phyloP scores from a whole-genome alignment of 2,113 vertebrate genomes.

The Bolborhynchus lineola region DNA sequence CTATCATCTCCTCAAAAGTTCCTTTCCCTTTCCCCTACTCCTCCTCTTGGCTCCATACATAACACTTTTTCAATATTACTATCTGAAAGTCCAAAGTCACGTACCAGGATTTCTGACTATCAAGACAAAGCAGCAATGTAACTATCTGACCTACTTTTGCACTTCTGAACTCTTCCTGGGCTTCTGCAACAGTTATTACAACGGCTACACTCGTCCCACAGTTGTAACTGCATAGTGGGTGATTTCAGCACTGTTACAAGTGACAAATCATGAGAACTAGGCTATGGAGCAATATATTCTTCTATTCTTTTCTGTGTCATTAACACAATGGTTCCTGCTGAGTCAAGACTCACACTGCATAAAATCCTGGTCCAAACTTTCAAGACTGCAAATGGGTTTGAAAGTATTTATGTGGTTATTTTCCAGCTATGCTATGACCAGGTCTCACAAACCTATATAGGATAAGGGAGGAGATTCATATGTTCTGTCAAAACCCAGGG shows the following conservation, averaged over 20 bases:
- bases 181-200: not conserved
- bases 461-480: not conserved
- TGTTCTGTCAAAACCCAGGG: not conserved
- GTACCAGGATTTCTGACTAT: not conserved
- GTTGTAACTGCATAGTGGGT: rapidly evolving
- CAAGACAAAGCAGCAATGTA: not conserved
- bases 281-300: not conserved
- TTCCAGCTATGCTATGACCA: not conserved
- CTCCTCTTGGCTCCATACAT: not conserved
- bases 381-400: not conserved
- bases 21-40: not conserved
- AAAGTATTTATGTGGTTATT: not conserved
- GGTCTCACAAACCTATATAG: not conserved
- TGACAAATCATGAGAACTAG: not conserved
- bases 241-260: not conserved
- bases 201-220: not conserved
- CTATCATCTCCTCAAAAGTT: not conserved
- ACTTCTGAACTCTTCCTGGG: not conserved
- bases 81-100: not conserved
- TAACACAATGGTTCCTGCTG: rapidly evolving
- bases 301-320: not conserved
- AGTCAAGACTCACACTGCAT: not conserved
- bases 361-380: not conserved
- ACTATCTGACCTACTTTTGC: not conserved
- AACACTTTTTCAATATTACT: not conserved